Percentiles rank a stretch among this genome's conserved stretches.
These are phyloP conservation scores for Myopa tessellatipennis DNA, from an alignment of 2,888 invertebrate genomes.

Conservation along the genomic window DNA sequence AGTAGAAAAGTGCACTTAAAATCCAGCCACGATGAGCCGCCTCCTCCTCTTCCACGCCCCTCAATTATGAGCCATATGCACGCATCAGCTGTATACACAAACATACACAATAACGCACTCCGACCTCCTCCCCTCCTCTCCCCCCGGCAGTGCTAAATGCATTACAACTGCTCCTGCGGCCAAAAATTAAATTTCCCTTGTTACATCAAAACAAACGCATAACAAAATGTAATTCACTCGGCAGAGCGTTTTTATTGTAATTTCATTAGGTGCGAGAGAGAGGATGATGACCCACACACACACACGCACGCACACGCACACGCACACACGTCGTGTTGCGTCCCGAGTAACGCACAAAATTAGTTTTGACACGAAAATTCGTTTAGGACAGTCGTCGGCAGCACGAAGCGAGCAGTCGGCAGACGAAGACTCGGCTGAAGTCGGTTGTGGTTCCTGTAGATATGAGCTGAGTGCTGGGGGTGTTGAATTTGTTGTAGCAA, in stretches of 20 bases:
- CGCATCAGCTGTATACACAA: not conserved
- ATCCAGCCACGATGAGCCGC: not conserved
- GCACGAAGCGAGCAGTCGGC: not conserved
- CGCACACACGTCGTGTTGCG: not conserved
- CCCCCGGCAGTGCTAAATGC: slow-evolving; percentile 23
- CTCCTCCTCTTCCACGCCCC: not conserved
- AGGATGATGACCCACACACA: not conserved
- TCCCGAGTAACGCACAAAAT: not conserved
- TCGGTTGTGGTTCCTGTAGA: not conserved
- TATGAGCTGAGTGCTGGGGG: too few relatives aligned
- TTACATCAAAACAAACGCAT: too few relatives aligned
- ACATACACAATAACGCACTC: slow-evolving; percentile 1
- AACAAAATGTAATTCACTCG: too few relatives aligned
- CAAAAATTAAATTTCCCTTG: too few relatives aligned
- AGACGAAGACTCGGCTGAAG: not conserved
- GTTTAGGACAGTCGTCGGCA: too few relatives aligned
- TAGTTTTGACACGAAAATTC: slow-evolving; percentile 35
- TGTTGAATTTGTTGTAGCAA: too few relatives aligned
- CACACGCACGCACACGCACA: not conserved
- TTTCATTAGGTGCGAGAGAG: too few relatives aligned
- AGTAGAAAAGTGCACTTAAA: not conserved
- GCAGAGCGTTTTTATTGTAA: too few relatives aligned
- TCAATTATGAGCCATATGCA: too few relatives aligned
- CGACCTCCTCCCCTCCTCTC: not conserved
- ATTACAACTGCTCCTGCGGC: slow-evolving; percentile 34